These are phyloP conservation scores for Tribolium freemani DNA, from an alignment of 2,888 invertebrate genomes.

Conservation along the genomic window DNA sequence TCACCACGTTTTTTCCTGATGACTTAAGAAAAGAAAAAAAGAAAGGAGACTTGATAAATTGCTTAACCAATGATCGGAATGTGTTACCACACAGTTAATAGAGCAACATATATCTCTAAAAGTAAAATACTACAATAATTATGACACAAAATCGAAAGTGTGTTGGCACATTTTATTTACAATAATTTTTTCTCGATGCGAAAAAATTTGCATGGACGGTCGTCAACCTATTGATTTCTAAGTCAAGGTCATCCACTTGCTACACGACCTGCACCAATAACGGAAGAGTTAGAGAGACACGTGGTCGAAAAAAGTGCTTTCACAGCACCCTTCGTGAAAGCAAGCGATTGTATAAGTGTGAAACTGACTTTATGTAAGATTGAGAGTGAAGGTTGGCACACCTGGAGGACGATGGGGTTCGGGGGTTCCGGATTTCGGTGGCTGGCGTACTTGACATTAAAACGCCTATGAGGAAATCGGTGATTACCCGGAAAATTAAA, in stretches of 20 bases:
- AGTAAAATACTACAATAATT: background rate
- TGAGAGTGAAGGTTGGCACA: constrained; percentile 2
- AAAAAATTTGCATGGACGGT: background rate
- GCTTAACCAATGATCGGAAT: background rate
- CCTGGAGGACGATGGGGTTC: constrained; percentile 1
- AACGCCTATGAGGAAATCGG: background rate
- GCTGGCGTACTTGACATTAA: background rate
- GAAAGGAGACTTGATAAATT: background rate
- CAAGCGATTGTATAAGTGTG: background rate
- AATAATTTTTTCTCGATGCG: too few species aligned
- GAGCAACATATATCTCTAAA: background rate
- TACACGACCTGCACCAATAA: constrained; percentile 38
- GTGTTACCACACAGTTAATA: background rate
- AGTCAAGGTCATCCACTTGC: constrained; percentile 48
- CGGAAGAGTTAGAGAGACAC: constrained; percentile 1
- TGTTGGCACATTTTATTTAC: background rate
- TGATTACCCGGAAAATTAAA: background rate
- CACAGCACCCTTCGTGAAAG: constrained; percentile 6
- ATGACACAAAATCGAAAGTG: background rate
- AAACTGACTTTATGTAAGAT: background rate
- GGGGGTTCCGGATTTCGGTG: background rate
- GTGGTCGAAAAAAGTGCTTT: background rate
- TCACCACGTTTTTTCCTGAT: background rate
- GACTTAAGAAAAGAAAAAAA: too few species aligned
- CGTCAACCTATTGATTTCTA: constrained; percentile 21